Base-by-base conservation (phyloP, 1,140 invertebrate species). In the Cyphomyrmex costatus region DNA sequence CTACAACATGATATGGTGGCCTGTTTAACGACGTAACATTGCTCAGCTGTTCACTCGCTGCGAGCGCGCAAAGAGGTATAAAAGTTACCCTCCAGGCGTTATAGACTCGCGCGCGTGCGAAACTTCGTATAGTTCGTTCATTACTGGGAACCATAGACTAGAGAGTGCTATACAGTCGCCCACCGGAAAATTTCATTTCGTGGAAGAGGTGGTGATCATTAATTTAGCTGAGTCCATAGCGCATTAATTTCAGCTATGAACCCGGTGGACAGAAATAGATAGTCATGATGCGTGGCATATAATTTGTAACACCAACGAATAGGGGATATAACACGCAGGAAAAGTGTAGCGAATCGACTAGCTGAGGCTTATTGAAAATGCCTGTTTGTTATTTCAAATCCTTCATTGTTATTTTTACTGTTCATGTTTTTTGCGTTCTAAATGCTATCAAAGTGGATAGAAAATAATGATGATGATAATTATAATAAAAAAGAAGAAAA, bases 111-210 rank as follows among this genome's bases (percentile, higher is more conserved):
- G 21, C 77, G 24, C 65, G 49, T 82, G 65, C 33, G 53, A 73
- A 83, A 83, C 68, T 83, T 83, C 36, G 42, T 60, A n/a, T n/a
- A 60, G 68, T 73, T 83, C 53, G 68, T 49, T 83, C 79, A 58
- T 83, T 83, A 74, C 24, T 4, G 19, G 58, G 68, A 49, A 42
- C 2, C 19, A n/a, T 3, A 46, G 79, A 4, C 27, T 61, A 10
- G n/a, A n/a, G n/a, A n/a, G 19, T n/a, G 33, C 3, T 53, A 8
- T 42, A 21, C 19, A 83, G n/a, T 46, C 10, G 12, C 12, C 24
- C 19, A 49, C n/a, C 14, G 10, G 78, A 56, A 80, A 80, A 80
- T 83, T 83, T 83, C 53, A 63, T 36, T 73, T 73, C 51, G 79
- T 6, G 36, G 36, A 33, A 60, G 16, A 83, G 24, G 24, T 49